Evolutionary conservation across 1,140 invertebrate species (phyloP).

Genomic region (Campoletis sonorensis): DNA sequence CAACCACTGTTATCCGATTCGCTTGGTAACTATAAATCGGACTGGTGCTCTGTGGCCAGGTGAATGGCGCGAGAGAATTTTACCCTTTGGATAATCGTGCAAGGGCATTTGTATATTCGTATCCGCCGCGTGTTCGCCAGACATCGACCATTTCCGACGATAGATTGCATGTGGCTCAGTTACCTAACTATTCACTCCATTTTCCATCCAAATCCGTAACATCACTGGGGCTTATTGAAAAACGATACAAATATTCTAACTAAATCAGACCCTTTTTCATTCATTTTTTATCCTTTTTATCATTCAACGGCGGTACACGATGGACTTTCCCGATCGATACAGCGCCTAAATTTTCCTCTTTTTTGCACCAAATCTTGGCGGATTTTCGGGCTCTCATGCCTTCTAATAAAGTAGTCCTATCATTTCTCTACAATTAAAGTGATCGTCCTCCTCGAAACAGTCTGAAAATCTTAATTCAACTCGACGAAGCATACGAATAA

Average conservation of each 20-base stretch:
- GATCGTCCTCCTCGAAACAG: too few species aligned
- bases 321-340: too few species aligned
- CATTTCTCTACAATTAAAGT: too few species aligned
- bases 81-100: neutral
- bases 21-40: conserved; percentile 48
- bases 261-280: too few species aligned
- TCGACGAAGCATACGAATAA: too few species aligned
- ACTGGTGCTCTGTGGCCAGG: conserved; percentile 16
- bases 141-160: neutral
- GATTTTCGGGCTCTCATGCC: too few species aligned
- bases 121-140: neutral
- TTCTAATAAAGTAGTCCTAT: too few species aligned
- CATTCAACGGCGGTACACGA: too few species aligned
- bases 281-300: too few species aligned
- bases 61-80: conserved; percentile 8
- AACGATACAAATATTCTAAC: neutral
- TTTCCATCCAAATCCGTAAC: neutral
- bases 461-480: too few species aligned
- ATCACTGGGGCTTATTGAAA: neutral
- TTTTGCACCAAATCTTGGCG: too few species aligned
- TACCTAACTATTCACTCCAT: neutral
- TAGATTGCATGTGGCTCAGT: neutral
- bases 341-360: too few species aligned
- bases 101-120: neutral
- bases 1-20: conserved; percentile 48